Evolutionary conservation across 2,113 vertebrate species (phyloP), one percentile per base, ranked within the genome.

Genomic region (Podarcis raffonei): DNA sequence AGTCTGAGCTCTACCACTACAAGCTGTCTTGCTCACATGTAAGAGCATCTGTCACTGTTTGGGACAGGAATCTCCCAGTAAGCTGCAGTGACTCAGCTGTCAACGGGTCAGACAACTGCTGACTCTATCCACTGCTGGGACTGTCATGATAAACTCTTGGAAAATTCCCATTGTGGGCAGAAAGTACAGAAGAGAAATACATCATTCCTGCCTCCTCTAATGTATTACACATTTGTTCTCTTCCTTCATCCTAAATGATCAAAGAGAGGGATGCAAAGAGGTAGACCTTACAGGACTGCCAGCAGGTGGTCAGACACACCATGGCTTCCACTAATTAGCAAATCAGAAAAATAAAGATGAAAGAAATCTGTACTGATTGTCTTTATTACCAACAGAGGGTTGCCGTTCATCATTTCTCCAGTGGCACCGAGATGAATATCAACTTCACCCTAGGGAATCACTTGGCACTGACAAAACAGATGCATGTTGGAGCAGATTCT

Each of bases 401-500:
- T 83, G 81, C 32, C 65, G 23, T 23, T 76, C 1, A 78, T 78
- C 32, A 85, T 4, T 7, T 27, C 82, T 89, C 74, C 15, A 84
- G 75, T 2, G 22, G 78, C 27, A 68, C 57, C 18, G 59, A 89
- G 69, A 91, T 27, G 22, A 39, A 65, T 83, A 87, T 81, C 74
- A 93, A 59, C 89, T 92, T 86, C 88, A 75, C 53, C 30, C 59
- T 32, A 4, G 27, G 7, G 74, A 87, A 86, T 95, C 89, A 87
- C 88, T 84, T 83, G 88, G 62, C 62, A 66, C 80, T 86, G 88
- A 87, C 79, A 86, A 85, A 87, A 90, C 27, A 94, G 82, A 90
- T 23, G 59, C 80, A 77, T 53, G 75, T 37, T 0, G 69, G 87
- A 92, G 81, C 32, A 85, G 11, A 89, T 81, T 39, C 83, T 90